phyloP scores from a whole-genome alignment of 2,888 invertebrate genomes.

The Aphodius granarius region DNA sequence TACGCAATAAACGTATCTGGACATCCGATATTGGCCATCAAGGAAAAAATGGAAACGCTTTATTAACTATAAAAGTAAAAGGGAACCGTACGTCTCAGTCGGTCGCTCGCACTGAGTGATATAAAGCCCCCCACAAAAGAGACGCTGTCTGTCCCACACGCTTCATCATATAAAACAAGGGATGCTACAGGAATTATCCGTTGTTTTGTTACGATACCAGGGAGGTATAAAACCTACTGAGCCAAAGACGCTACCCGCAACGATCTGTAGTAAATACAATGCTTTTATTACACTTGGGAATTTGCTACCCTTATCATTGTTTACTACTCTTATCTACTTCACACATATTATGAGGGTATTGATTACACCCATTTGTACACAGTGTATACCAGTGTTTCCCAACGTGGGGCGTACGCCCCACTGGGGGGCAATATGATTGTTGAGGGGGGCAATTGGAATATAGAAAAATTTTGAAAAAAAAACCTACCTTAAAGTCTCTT shows the following conservation, averaged over 20 bases:
- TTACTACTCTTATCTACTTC: neutral
- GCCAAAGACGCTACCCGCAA: neutral
- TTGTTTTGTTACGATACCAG: neutral
- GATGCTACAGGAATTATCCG: neutral
- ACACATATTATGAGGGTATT: neutral
- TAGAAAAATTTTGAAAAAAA: no score
- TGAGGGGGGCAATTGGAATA: no score
- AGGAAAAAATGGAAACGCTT: constrained; percentile 26
- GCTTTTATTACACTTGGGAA: neutral
- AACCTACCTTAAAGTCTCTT: no score
- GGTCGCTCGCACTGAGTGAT: neutral
- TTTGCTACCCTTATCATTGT: neutral
- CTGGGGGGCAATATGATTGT: no score
- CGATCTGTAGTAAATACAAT: neutral
- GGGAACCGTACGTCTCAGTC: constrained; percentile 18
- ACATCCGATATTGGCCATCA: constrained; percentile 27
- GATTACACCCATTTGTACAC: no score
- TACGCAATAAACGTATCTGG: constrained; percentile 27
- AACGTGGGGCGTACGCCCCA: no score
- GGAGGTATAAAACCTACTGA: neutral
- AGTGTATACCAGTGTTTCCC: no score
- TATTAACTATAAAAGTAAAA: constrained; percentile 27
- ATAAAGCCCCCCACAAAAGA: neutral
- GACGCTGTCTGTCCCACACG: neutral
- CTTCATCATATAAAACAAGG: neutral